Percentiles rank a stretch among this genome's conserved stretches.
These are phyloP conservation scores for Microcebus ravelobensis DNA, from an alignment of 2,113 vertebrate species.

Conservation along the genomic window DNA sequence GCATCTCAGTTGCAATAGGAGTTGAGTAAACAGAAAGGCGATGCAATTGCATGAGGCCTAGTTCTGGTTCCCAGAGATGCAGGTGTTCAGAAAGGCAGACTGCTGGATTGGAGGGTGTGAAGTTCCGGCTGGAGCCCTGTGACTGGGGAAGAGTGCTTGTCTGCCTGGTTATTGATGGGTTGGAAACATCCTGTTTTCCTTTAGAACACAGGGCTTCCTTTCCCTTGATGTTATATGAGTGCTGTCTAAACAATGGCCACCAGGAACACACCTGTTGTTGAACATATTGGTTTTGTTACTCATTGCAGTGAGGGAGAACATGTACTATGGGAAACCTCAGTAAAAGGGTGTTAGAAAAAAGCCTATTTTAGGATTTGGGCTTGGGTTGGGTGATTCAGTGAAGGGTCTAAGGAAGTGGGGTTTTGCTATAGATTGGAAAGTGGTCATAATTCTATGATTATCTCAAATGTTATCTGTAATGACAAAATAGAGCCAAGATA, in stretches of 20 bases:
- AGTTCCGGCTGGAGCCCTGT: neutral
- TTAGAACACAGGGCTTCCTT: neutral
- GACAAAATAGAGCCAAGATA: neutral
- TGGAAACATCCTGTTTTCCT: neutral
- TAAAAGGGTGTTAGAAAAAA: neutral
- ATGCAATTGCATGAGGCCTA: neutral
- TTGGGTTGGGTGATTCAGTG: neutral
- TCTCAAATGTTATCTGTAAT: neutral
- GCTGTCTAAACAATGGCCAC: neutral
- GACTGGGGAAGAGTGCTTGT: neutral
- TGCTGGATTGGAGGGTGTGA: neutral
- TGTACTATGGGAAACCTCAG: neutral
- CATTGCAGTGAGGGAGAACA: neutral
- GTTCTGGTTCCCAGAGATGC: neutral
- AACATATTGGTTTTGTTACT: neutral
- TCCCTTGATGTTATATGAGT: neutral
- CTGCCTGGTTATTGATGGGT: neutral
- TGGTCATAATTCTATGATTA: neutral
- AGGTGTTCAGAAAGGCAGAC: neutral
- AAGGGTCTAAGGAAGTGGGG: neutral
- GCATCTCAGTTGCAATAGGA: neutral
- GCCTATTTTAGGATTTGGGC: neutral
- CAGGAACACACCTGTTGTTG: neutral
- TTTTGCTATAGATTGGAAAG: constrained; percentile 7
- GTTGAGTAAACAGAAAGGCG: neutral